Percentiles rank a stretch among this genome's conserved stretches.
phyloP scores from a whole-genome alignment of 2,797 vertebrate genomes.

The Alca torda region DNA sequence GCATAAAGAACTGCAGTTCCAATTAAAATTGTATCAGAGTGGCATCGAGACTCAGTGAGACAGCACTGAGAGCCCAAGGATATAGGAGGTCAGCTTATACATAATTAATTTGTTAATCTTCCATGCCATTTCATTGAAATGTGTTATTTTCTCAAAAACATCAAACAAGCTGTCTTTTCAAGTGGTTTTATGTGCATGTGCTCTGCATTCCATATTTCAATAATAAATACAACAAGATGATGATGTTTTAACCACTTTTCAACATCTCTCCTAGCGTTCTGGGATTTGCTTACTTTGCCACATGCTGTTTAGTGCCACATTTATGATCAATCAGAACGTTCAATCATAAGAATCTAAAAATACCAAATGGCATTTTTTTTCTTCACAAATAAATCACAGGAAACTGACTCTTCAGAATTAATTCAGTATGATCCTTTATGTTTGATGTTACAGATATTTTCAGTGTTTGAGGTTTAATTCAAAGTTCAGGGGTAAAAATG shows the following conservation, averaged over 20 bases:
- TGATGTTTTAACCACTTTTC: neutral
- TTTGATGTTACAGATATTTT: neutral
- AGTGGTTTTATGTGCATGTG: neutral
- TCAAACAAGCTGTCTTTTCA: neutral
- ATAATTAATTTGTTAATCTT: conserved; percentile 49
- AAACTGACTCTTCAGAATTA: neutral
- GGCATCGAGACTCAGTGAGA: neutral
- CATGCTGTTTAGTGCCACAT: neutral
- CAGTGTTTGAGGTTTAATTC: neutral
- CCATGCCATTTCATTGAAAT: neutral
- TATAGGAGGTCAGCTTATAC: conserved; percentile 3
- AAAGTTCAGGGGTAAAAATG: neutral
- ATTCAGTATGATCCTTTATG: neutral
- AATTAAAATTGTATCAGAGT: neutral
- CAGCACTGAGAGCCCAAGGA: conserved; percentile 4
- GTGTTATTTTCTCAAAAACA: conserved; percentile 13
- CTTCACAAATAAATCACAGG: neutral
- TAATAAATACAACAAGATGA: neutral
- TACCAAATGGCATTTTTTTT: neutral
- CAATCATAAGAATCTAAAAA: neutral
- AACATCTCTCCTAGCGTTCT: neutral
- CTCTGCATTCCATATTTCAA: neutral
- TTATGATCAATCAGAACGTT: neutral
- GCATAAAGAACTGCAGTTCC: neutral
- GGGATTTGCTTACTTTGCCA: neutral